phyloP scores from a whole-genome alignment of 2,888 invertebrate species.

The Minunthozetes semirufus region DNA sequence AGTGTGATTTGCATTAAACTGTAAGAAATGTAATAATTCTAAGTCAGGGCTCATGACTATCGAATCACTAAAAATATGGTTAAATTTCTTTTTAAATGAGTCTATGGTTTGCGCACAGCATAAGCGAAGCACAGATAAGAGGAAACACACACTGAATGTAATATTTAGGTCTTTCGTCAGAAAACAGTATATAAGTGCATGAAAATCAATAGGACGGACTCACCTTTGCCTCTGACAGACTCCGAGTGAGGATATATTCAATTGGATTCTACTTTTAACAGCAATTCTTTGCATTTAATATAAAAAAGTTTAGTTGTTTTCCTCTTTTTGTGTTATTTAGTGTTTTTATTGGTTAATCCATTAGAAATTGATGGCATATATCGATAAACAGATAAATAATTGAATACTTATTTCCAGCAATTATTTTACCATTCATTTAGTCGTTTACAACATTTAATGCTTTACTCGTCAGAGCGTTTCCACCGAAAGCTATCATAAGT shows the following conservation, averaged over 20 bases:
- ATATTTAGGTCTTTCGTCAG: conserved; percentile 31
- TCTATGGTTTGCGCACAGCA: not conserved
- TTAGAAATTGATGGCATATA: conserved; percentile 28
- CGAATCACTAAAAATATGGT: not conserved
- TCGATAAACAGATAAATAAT: conserved; percentile 17
- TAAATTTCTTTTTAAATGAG: not conserved
- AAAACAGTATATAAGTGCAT: conserved; percentile 2
- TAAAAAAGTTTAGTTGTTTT: not conserved
- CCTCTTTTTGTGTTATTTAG: not conserved
- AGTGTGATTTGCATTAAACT: not conserved
- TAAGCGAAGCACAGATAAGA: conserved; percentile 11
- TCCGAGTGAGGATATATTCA: not conserved
- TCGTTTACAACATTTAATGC: not conserved
- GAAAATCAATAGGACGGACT: conserved; percentile 30
- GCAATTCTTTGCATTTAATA: not conserved
- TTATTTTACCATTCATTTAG: not conserved
- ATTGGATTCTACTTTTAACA: not conserved
- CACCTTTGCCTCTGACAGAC: conserved; percentile 20
- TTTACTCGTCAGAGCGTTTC: not conserved
- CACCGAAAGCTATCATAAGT: not conserved
- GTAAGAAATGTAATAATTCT: not conserved
- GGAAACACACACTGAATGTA: not conserved
- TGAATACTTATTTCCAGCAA: not conserved
- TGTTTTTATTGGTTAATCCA: not conserved
- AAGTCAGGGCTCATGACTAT: not conserved